These are phyloP conservation scores for Hyles vespertilio DNA, from an alignment of 1,140 invertebrate species.

Conservation along the genomic window DNA sequence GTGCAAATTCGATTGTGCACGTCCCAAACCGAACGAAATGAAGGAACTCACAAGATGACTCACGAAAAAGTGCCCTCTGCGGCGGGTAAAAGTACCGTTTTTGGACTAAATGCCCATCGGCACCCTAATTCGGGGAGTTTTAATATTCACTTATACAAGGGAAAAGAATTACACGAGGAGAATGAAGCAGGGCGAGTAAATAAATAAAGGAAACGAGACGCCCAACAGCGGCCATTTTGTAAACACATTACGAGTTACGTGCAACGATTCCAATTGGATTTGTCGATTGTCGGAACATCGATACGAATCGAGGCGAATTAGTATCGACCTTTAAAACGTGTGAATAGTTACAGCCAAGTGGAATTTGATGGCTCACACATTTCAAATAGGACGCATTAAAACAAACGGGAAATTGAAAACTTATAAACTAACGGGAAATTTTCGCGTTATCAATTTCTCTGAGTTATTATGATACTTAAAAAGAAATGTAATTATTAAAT, in stretches of 20 bases:
- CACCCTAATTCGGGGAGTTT: conserved; percentile 59
- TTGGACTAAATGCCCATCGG: conserved; percentile 10
- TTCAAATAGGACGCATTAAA: too few relatives aligned
- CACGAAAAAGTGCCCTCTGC: conserved; percentile 34
- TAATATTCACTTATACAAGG: conserved; percentile 71
- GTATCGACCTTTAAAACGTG: conserved; percentile 49
- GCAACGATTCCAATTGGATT: conserved; percentile 58
- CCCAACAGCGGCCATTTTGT: conserved; percentile 39
- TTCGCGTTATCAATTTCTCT: too few relatives aligned
- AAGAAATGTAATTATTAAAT: too few relatives aligned
- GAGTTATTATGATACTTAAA: too few relatives aligned
- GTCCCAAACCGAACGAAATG: neutral
- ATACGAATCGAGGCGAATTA: conserved; percentile 32
- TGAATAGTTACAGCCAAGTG: conserved; percentile 39
- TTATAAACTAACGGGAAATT: too few relatives aligned
- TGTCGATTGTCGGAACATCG: conserved; percentile 39
- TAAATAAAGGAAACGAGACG: conserved; percentile 51
- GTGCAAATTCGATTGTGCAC: neutral
- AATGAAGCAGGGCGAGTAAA: conserved; percentile 66
- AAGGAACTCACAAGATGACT: conserved; percentile 4
- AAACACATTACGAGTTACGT: conserved; percentile 56
- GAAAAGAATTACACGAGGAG: conserved; percentile 69
- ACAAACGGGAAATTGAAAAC: too few relatives aligned
- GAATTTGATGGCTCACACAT: conserved; percentile 5
- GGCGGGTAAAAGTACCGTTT: conserved; percentile 24